Evolutionary conservation across 92 coral and sea anemone species (phyloP).

Genomic region (Desmophyllum pertusum): DNA sequence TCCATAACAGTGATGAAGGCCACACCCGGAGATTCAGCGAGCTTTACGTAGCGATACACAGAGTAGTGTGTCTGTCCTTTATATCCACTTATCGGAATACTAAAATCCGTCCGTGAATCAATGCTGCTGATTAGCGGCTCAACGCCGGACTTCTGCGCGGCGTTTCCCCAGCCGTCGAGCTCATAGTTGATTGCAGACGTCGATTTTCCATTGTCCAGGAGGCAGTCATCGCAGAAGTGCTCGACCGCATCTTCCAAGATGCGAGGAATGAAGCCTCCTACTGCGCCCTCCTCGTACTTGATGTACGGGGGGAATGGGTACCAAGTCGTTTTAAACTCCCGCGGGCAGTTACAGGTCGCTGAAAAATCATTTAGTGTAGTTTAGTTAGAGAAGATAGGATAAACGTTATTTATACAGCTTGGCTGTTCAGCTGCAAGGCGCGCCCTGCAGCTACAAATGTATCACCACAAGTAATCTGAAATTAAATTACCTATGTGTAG

Average conservation of each 20-base stretch:
- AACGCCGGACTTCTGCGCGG: slow-evolving; percentile 42
- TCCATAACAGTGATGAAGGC: slow-evolving; percentile 72
- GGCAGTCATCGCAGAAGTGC: slow-evolving; percentile 76
- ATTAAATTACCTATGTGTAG: no score
- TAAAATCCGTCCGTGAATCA: slow-evolving; percentile 61
- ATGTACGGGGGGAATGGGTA: slow-evolving; percentile 75
- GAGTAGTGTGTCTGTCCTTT: slow-evolving; percentile 65
- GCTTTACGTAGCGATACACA: slow-evolving; percentile 58
- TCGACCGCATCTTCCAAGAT: slow-evolving; percentile 67
- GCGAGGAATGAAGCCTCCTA: slow-evolving; percentile 72
- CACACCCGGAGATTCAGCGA: slow-evolving; percentile 84
- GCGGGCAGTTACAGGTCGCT: slow-evolving; percentile 92
- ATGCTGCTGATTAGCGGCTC: slow-evolving; percentile 31
- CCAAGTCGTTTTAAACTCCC: slow-evolving; percentile 69
- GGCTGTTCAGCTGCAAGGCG: no score
- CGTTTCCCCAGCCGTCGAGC: slow-evolving; percentile 47
- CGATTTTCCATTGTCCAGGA: slow-evolving; percentile 60
- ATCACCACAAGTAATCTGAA: no score
- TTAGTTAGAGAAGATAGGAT: no score
- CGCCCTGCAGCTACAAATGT: no score
- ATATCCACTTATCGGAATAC: slow-evolving; percentile 79
- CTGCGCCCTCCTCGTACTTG: slow-evolving; percentile 45
- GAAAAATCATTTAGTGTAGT: not conserved
- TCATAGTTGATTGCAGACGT: slow-evolving; percentile 49
- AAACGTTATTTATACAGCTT: not conserved